Evolutionary conservation across 1,140 invertebrate species (phyloP).

Genomic region (Pogonomyrmex barbatus): DNA sequence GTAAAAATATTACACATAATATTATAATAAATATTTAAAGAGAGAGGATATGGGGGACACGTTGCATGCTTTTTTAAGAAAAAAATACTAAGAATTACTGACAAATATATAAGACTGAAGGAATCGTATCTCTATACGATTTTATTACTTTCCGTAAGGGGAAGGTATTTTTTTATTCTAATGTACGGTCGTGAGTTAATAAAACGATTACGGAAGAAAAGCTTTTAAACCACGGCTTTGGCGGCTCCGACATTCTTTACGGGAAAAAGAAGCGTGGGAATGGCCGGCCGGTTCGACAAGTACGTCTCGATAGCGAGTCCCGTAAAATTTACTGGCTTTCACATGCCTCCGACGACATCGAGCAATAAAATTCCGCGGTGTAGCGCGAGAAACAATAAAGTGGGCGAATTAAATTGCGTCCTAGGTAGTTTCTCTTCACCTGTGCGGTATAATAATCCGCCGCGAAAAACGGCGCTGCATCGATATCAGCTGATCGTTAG

Average conservation of each 20-base stretch:
- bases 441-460: constrained; percentile 15
- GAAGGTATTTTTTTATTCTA: constrained; percentile 13
- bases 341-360: constrained; percentile 41
- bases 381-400: constrained; percentile 49
- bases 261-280: constrained; percentile 46
- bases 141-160: background rate
- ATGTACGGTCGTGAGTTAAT: background rate
- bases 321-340: constrained; percentile 61
- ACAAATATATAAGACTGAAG: background rate
- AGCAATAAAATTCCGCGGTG: constrained; percentile 41
- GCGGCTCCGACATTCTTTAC: constrained; percentile 9
- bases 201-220: constrained; percentile 9
- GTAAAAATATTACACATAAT: background rate
- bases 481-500: constrained; percentile 49
- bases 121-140: background rate
- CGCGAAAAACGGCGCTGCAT: constrained; percentile 10
- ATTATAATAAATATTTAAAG: background rate
- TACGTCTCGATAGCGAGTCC: constrained; percentile 27
- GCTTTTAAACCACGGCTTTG: constrained; percentile 1
- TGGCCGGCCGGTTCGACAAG: constrained; percentile 4
- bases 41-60: background rate
- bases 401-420: constrained; percentile 45
- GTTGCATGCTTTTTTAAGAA: background rate
- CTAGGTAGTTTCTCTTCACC: constrained; percentile 37
- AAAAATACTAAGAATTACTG: background rate